phyloP scores from a whole-genome alignment of 2,888 invertebrate species.

The Trissoscelio sp. region DNA sequence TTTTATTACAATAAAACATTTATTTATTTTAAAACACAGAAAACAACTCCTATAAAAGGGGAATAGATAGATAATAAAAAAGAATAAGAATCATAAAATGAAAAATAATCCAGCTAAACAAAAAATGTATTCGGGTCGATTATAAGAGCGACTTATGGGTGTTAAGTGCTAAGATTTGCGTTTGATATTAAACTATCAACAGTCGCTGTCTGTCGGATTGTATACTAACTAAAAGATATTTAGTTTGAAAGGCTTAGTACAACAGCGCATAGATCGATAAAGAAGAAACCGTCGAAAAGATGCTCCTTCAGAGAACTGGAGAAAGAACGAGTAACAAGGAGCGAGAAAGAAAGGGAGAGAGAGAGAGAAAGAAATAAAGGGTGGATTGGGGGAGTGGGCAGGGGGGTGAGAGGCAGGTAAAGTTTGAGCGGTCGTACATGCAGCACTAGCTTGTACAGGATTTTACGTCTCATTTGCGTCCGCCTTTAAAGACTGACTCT shows the following conservation, averaged over 20 bases:
- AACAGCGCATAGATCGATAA: slow-evolving; percentile 76
- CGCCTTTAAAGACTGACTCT: slow-evolving; percentile 80
- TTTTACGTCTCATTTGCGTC: slow-evolving; percentile 82
- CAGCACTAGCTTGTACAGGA: slow-evolving; percentile 69
- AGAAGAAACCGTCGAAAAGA: slow-evolving; percentile 71
- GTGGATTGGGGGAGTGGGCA: slow-evolving; percentile 12
- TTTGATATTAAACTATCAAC: slow-evolving; percentile 46
- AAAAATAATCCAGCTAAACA: too few species aligned
- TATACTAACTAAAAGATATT: slow-evolving; percentile 77
- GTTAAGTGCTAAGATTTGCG: slow-evolving; percentile 13
- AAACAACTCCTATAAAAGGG: too few species aligned
- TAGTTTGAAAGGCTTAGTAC: slow-evolving; percentile 77
- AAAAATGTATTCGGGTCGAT: too few species aligned
- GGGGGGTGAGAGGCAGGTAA: slow-evolving; percentile 27
- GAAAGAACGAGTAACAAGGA: neutral
- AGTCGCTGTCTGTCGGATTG: slow-evolving; percentile 74
- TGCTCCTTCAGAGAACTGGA: neutral
- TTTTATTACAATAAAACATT: too few species aligned
- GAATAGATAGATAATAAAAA: too few species aligned
- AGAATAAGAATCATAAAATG: too few species aligned
- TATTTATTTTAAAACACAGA: too few species aligned
- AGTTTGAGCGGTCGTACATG: slow-evolving; percentile 62
- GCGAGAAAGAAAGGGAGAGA: neutral
- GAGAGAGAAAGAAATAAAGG: slow-evolving; percentile 15
- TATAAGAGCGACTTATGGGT: neutral